Base-by-base conservation (phyloP, 2,888 invertebrate genomes). In the Oligia fasciuncula region DNA sequence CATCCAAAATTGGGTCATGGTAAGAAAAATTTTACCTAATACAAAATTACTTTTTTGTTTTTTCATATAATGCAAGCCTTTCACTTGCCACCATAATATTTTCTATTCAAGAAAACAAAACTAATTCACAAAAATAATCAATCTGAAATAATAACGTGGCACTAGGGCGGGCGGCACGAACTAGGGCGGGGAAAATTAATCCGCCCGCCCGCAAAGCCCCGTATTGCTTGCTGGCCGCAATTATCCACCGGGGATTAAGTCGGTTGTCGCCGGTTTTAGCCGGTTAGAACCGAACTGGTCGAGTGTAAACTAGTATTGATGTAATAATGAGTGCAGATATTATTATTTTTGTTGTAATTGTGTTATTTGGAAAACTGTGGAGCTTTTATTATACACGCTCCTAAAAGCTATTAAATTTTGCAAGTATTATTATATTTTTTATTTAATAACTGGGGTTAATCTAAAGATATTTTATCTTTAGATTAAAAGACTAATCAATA, bases 101-200 rank as follows among this genome's bases (percentile, higher is more conserved):
- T 67, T 76, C 74, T 69, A 60, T 77, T 29, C 68, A 62, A 49
- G 17, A 74, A 66, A 86, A 71, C 46, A 72, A 76, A 63, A 81
- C 60, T 62, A 29, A 75, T 82, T 81, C 68, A 71, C 29, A 76
- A 80, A 80, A 81, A 87, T 75, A 87, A 85, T 83, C 78, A 87
- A 89, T 85, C 76, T 68, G 70, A 74, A 80, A 82, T 88, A 84
- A 88, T 82, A 87, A 81, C 69, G 51, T 69, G 29, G 62, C 68
- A 87, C 76, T 89, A 87, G 90, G 90, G 91, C 90, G 88, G 90
- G 89, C 83, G 77, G 77, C 78, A 86, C 66, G 76, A 88, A 89
- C 87, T 90, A 89, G 92, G 92, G 92, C 92, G 91, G 91, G 91
- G 90, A 91, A 93, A 92, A 92, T 91, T 95, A 94, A 95, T 94